Evolutionary conservation across 1,140 invertebrate species (phyloP).

Genomic region (Melanaphis sacchari): DNA sequence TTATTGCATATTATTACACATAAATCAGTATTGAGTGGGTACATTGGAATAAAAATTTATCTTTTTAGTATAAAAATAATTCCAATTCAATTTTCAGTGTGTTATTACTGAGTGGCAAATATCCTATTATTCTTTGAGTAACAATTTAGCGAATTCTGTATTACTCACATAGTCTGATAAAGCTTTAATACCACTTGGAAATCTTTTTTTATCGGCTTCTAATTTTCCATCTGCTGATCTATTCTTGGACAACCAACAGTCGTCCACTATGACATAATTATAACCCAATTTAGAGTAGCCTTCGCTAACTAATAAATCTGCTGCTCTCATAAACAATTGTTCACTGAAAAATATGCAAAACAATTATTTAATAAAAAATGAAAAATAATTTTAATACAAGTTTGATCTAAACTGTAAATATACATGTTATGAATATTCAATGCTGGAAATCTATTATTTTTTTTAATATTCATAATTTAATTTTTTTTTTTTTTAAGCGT

Average conservation of each 20-base stretch:
- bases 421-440: background rate
- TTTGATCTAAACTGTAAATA: background rate
- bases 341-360: constrained; percentile 65
- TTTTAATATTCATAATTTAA: too few relatives aligned
- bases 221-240: constrained; percentile 66
- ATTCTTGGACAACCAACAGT: constrained; percentile 69
- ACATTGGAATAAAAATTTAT: background rate
- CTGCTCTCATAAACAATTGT: constrained; percentile 68
- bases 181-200: constrained; percentile 70
- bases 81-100: background rate
- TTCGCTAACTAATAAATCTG: constrained; percentile 67
- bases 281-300: constrained; percentile 70
- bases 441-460: background rate
- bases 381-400: background rate
- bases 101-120: background rate
- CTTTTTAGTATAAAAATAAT: background rate
- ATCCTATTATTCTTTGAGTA: background rate
- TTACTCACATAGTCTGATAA: constrained; percentile 70
- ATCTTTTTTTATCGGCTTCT: constrained; percentile 67
- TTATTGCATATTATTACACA: background rate
- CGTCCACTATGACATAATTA: constrained; percentile 70
- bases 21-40: background rate
- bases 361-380: background rate
- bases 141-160: background rate
- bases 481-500: too few relatives aligned